Conservation (phyloP, 2,113 vertebrate genomes). For the Pterocles gutturalis region DNA sequence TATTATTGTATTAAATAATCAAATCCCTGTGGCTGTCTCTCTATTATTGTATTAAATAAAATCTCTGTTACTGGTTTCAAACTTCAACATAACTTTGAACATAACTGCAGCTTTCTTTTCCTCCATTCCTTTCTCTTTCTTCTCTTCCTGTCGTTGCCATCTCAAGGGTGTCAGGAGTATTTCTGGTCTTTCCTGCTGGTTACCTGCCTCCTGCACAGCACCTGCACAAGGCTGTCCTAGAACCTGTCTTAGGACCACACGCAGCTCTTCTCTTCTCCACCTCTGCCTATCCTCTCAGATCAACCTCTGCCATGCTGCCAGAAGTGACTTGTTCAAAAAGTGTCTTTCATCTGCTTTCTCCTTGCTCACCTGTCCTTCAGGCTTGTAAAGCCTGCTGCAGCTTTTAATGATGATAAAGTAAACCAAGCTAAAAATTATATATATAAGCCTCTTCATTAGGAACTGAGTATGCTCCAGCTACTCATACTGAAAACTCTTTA, state of each 20-base stretch:
- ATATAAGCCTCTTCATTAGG: conserved; percentile 31
- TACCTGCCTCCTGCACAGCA: not conserved
- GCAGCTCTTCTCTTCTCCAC: not conserved
- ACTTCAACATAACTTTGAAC: not conserved
- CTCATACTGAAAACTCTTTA: not conserved
- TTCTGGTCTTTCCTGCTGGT: not conserved
- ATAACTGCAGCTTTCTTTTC: not conserved
- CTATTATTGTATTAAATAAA: not conserved
- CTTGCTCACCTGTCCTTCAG: conserved; percentile 29
- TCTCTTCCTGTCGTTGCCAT: not conserved
- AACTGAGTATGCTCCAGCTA: not conserved
- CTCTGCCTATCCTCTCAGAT: not conserved
- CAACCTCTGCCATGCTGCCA: not conserved
- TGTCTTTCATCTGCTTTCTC: conserved; percentile 22
- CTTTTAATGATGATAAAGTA: not conserved
- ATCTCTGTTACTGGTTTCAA: not conserved
- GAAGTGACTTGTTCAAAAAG: not conserved
- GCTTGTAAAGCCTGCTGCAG: not conserved
- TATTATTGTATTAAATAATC: not conserved
- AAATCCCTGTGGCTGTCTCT: not conserved
- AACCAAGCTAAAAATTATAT: not conserved
- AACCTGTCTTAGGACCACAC: not conserved
- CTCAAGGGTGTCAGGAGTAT: not conserved
- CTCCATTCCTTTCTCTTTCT: not conserved
- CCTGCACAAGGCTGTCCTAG: not conserved